Base-by-base conservation (phyloP, 2,888 invertebrate species). In the Aspidiotus rigidus region DNA sequence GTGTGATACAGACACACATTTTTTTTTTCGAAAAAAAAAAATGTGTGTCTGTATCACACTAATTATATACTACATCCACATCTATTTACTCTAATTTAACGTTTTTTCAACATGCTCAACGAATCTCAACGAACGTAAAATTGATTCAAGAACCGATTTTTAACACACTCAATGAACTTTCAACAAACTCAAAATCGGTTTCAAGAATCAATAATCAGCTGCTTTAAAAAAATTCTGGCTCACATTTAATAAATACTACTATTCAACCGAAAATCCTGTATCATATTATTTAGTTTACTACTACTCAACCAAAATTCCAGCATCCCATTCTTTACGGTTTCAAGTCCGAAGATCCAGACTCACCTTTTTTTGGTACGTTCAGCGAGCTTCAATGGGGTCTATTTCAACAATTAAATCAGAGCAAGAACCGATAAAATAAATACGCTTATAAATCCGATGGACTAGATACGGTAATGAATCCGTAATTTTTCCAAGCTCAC, bases 161-260 rank as follows among this genome's bases (percentile, higher is more conserved):
- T 49, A 49, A 49, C 49, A 49, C 49, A 49, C 49, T 49, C 49
- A 49, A 49, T n/a, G n/a, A 49, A 49, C 49, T 49, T n/a, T 49
- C 49, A 49, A 49, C 49, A 49, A 49, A 49, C 49, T 49, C 49
- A 49, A 49, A 49, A 49, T 49, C 6, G n/a, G 49, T 49, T 49
- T 49, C 49, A 49, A 49, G 49, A 49, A 49, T 49, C 49, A 49
- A 49, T 49, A 49, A 49, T 49, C 49, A 49, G 49, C 49, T 49
- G 49, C 49, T 49, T 49, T 49, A 49, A 49, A n/a, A 49, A 49
- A 49, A 49, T 3, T 56, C 56, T 56, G 56, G 56, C 56, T 56
- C 56, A 56, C 56, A 56, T 56, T 56, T 56, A 56, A 56, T 56
- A n/a, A 53, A n/a, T 56, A 56, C 56, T 56, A 56, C 56, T 56